phyloP scores from a whole-genome alignment of 2,888 invertebrate genomes.

The Phengaris alcon region DNA sequence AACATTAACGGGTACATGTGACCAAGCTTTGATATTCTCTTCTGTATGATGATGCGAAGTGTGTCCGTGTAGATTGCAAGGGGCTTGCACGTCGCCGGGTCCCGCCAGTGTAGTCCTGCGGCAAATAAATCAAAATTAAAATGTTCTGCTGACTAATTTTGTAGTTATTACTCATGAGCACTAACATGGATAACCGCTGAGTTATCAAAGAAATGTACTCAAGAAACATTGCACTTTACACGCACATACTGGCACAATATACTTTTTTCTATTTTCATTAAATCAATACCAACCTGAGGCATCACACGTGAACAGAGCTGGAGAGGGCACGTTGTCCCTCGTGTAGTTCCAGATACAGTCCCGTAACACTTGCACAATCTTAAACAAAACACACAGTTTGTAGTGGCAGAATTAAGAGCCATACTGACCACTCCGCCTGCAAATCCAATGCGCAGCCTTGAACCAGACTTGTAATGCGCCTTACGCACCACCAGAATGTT shows the following conservation, averaged over 20 bases:
- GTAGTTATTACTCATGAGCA: too few relatives aligned
- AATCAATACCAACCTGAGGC: conserved; percentile 65
- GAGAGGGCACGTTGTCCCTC: conserved; percentile 92
- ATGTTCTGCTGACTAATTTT: too few relatives aligned
- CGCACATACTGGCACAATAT: too few relatives aligned
- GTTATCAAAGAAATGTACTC: too few relatives aligned
- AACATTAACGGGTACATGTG: conserved; percentile 89
- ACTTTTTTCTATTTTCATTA: not conserved
- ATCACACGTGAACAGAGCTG: conserved; percentile 86
- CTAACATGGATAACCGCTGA: too few relatives aligned
- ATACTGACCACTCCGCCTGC: too few relatives aligned
- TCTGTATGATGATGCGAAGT: conserved; percentile 87
- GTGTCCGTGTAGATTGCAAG: conserved; percentile 88
- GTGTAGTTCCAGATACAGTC: conserved; percentile 95
- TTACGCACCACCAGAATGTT: too few relatives aligned
- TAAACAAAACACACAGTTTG: conserved; percentile 40
- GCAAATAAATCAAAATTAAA: too few relatives aligned
- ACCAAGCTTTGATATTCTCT: conserved; percentile 87
- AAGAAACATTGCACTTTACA: too few relatives aligned
- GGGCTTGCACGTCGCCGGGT: conserved; percentile 84
- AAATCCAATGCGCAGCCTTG: too few relatives aligned
- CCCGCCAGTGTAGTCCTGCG: conserved; percentile 85
- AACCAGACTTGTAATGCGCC: too few relatives aligned
- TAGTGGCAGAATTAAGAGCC: too few relatives aligned
- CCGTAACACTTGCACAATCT: conserved; percentile 88